These are phyloP conservation scores for Cyprinodon tularosa DNA, from an alignment of 2,113 vertebrate genomes.

Conservation along the genomic window DNA sequence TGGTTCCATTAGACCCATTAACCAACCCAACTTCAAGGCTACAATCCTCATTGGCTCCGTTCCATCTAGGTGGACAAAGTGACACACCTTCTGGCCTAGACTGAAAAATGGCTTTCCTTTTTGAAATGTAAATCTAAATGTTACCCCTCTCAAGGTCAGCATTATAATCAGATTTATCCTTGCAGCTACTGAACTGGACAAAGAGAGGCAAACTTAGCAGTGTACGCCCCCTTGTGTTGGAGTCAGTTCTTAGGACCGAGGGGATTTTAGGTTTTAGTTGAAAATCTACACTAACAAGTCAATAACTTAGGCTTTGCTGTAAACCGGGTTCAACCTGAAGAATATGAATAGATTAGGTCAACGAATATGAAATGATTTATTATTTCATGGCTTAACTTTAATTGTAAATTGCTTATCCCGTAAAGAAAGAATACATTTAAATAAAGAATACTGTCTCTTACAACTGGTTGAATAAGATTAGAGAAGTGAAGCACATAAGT, in stretches of 20 bases:
- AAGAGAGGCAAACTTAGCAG: conserved; percentile 68
- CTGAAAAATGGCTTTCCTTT: conserved; percentile 61
- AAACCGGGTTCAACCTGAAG: conserved; percentile 45
- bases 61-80: conserved; percentile 38
- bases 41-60: conserved; percentile 10
- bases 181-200: conserved; percentile 39
- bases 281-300: conserved; percentile 27
- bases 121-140: conserved; percentile 64
- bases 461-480: conserved; percentile 58
- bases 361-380: conserved; percentile 71
- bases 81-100: conserved; percentile 51
- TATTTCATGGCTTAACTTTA: conserved; percentile 63
- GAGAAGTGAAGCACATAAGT: conserved; percentile 69
- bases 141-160: conserved; percentile 69
- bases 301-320: conserved; percentile 32
- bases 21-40: conserved; percentile 9
- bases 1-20: conserved; percentile 6
- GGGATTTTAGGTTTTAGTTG: conserved; percentile 8
- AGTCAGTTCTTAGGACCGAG: conserved; percentile 19
- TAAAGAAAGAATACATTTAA: conserved; percentile 75
- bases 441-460: conserved; percentile 66
- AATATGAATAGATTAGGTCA: conserved; percentile 71
- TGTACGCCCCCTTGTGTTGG: conserved; percentile 81
- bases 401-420: conserved; percentile 76
- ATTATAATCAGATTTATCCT: conserved; percentile 64